Evolutionary conservation across 1,140 invertebrate genomes (phyloP), one percentile per base, ranked within the genome.

Genomic region (Tetranychus cinnabarinus): DNA sequence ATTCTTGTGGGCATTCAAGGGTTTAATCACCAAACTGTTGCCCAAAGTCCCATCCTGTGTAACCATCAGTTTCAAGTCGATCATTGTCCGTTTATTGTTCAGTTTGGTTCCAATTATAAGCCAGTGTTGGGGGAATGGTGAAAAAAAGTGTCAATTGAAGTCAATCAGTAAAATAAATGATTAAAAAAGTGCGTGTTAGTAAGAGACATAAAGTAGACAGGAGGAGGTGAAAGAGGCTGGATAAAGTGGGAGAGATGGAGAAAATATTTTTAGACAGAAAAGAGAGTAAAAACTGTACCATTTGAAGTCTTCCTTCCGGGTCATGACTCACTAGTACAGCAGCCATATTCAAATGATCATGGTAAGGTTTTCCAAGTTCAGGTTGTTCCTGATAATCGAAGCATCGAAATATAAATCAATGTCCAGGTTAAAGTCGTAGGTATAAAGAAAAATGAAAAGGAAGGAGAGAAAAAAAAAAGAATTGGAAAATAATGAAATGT

Each of bases 11-110:
- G 63, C 5, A 36, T 35, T 12, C 8, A 56, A n/a, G 36, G 12
- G 86, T 68, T 84, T 80, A 68, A 91, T 87, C 60, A 90, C 82
- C 67, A 89, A 72, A 68, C 88, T 83, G 69, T 85, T 79, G 61
- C 87, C 87, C 64, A 92, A 88, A 62, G 86, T 88, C 64, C 87
- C 88, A 75, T 91, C 85, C 39, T 42, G 39, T 6, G 5, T 42
- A 42, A 6, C 5, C 10, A 42, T 6, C 39, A 42, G 39, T 42
- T 42, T 42, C 5, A 42, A 6, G 39, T 42, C 23, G 10, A 42
- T 42, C 39, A 42, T 42, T 42, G 10, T 42, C 39, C 23, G 23
- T 23, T 23, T 23, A 23, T 23, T 23, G 23, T 23, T 23, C 23
- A 23, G 0, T 23, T 23, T 23, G 23, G 23, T 23, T 23, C 23